phyloP scores from a whole-genome alignment of 2,888 invertebrate genomes.

The Nephrotoma appendiculata region DNA sequence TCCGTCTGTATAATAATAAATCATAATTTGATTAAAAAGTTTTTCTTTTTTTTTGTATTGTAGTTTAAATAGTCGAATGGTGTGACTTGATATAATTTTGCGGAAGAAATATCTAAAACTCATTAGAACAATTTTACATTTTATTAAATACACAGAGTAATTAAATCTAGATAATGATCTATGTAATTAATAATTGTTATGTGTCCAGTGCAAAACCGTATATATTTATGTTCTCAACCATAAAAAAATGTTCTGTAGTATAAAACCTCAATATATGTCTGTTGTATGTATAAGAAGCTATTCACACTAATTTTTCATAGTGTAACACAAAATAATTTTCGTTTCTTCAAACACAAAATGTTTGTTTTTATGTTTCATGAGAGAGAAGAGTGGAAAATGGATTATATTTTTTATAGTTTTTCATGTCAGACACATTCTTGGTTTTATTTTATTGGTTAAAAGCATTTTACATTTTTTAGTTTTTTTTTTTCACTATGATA shows the following conservation, averaged over 20 bases:
- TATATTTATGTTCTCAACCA: neutral
- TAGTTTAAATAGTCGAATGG: neutral
- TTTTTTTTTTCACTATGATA: neutral
- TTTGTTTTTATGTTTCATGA: neutral
- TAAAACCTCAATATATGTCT: neutral
- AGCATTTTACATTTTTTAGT: neutral
- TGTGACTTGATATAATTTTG: neutral
- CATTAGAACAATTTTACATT: neutral
- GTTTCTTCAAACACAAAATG: conserved; percentile 1
- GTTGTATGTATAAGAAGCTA: neutral
- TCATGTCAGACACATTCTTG: conserved; percentile 6
- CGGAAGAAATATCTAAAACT: neutral
- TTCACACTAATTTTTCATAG: neutral
- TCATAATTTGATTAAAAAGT: neutral
- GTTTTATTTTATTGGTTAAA: conserved; percentile 3
- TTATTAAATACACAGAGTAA: neutral
- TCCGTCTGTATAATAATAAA: neutral
- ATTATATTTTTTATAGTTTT: neutral
- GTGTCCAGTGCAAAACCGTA: neutral
- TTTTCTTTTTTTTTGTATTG: neutral
- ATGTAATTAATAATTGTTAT: conserved; percentile 3
- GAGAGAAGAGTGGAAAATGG: neutral
- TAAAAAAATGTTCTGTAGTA: neutral
- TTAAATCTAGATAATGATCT: conserved; percentile 5
- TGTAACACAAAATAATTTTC: neutral